A percentile compares a stretch with the other conserved stretches of the same genome.
These are phyloP conservation scores for Torymus auratus DNA, from an alignment of 2,888 invertebrate genomes.

Conservation along the genomic window DNA sequence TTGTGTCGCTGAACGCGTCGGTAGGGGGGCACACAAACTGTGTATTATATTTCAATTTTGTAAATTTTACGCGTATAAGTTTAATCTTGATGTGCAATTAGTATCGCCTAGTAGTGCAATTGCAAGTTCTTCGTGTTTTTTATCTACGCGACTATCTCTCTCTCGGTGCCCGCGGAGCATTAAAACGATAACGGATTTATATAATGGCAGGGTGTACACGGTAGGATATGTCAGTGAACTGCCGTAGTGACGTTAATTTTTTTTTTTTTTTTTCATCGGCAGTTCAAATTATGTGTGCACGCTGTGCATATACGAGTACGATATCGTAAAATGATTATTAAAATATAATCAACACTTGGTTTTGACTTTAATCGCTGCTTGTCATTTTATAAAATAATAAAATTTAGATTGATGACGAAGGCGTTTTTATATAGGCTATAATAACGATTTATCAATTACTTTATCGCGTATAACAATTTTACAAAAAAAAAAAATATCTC, in stretches of 20 bases:
- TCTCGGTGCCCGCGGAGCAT: background rate
- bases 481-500: no score
- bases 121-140: slow-evolving; percentile 41
- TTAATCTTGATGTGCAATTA: slow-evolving; percentile 46
- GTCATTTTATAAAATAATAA: no score
- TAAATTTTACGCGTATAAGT: slow-evolving; percentile 19
- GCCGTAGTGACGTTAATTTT: background rate
- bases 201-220: slow-evolving; percentile 14
- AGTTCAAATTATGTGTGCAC: slow-evolving; percentile 14
- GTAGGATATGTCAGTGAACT: slow-evolving; percentile 21
- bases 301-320: background rate
- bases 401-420: no score
- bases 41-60: slow-evolving; percentile 51
- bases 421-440: no score
- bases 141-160: slow-evolving; percentile 34
- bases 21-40: slow-evolving; percentile 5
- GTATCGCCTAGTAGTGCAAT: slow-evolving; percentile 36
- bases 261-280: no score
- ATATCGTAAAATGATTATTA: background rate
- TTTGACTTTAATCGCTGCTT: no score
- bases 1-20: background rate
- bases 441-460: no score
- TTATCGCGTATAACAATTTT: no score
- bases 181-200: slow-evolving; percentile 45
- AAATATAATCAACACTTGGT: background rate